Base-by-base conservation (phyloP, 2,113 vertebrate species). In the Ramphastos sulfuratus region DNA sequence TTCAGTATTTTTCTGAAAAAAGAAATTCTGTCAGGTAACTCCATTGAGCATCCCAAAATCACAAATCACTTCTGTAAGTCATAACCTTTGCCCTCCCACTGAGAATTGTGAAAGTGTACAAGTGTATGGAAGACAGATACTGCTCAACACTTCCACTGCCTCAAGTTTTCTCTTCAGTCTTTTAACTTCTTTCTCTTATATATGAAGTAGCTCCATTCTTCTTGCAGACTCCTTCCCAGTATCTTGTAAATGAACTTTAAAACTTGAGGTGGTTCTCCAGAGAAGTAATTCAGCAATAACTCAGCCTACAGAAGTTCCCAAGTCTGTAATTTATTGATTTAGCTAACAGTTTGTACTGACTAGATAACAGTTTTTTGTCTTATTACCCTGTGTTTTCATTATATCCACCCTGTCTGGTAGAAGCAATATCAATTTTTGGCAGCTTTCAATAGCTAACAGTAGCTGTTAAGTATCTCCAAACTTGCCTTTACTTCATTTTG, bases 261-360 rank as follows among this genome's bases (percentile, higher is more conserved):
- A 94, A 93, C 75, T 91, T 54, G 58, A 94, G 61, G 59, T 88
- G 54, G 61, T 52, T 87, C 89, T 95, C 88, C 63, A 81, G 78
- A 89, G 81, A 79, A 91, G 77, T 64, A 94, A 86, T 95, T 90
- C 82, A 89, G 77, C 89, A 92, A 90, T 93, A 96, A 93, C 85
- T 92, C 87, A 94, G 74, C 72, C 67, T 88, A 54, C 52, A 74
- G 91, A 94, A 87, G 54, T 94, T 94, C 81, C 28, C 56, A 75
- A 93, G 61, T 90, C 80, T 93, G 75, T 90, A 95, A 95, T 95
- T 75, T 89, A 95, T 94, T 94, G 92, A 96, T 95, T 94, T 79
- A 81, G 72, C 84, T 93, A 94, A 76, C 85, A 85, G 93, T 93
- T 97, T 93, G 33, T 85, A 94, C 87, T 82, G 87, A 93, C 86